These are phyloP conservation scores for Yasuhikotakia modesta DNA, from an alignment of 2,797 vertebrate genomes.

Conservation along the genomic window DNA sequence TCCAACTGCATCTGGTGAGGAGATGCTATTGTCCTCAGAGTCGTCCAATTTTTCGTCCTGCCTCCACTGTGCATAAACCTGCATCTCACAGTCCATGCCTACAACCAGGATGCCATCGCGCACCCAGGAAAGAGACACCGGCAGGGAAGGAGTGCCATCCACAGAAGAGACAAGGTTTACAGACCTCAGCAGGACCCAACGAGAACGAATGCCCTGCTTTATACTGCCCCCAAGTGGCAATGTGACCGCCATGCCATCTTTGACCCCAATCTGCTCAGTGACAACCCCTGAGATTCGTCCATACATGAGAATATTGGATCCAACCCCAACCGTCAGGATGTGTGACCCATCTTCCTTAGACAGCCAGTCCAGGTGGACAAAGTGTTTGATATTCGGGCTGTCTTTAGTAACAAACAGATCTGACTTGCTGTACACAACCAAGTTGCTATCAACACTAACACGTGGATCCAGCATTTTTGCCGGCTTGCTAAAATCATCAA, in stretches of 20 bases:
- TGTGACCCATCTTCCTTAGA: constrained; percentile 99
- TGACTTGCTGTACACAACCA: constrained; percentile 97
- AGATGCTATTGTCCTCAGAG: constrained; percentile 74
- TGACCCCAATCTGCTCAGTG: constrained; percentile 89
- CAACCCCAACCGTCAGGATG: constrained; percentile 95
- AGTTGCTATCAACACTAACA: constrained; percentile 96
- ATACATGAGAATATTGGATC: constrained; percentile 97
- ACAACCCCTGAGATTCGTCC: constrained; percentile 95
- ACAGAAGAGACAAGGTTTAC: constrained; percentile 93
- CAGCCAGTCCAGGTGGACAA: constrained; percentile 97
- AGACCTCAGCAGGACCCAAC: constrained; percentile 92
- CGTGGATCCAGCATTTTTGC: constrained; percentile 89
- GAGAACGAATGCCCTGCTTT: constrained; percentile 94
- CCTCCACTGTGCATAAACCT: constrained; percentile 98
- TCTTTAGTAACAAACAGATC: constrained; percentile 90
- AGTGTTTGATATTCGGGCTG: constrained; percentile 94
- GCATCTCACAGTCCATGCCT: constrained; percentile 99
- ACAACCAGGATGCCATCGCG: constrained; percentile 96
- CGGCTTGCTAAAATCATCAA: constrained; percentile 90
- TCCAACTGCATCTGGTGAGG: constrained; percentile 75
- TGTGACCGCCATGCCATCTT: constrained; percentile 93
- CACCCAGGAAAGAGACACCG: constrained; percentile 97
- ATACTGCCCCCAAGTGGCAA: constrained; percentile 97
- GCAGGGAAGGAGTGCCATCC: constrained; percentile 93
- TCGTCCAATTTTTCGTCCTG: constrained; percentile 86